Conservation (phyloP, 2,888 invertebrate genomes). For the Pemphredon lugubris region DNA sequence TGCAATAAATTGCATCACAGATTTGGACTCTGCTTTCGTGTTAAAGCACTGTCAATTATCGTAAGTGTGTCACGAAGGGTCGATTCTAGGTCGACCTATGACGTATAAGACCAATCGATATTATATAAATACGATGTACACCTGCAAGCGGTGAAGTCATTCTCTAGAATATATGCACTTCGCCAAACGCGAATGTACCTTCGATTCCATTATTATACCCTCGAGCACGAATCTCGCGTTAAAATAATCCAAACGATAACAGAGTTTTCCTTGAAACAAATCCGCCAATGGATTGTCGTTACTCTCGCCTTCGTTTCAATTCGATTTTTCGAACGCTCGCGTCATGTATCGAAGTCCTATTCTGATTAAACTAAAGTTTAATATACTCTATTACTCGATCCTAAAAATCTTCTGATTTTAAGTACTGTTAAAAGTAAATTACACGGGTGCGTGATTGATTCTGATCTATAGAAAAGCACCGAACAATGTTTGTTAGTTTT, state of each 20-base stretch:
- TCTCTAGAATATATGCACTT: conserved; percentile 54
- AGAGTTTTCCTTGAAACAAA: too few species aligned
- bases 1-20: neutral
- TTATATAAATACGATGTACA: conserved; percentile 66
- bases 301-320: too few species aligned
- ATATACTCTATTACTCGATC: too few species aligned
- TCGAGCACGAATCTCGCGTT: neutral
- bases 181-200: conserved; percentile 39
- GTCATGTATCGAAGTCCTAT: too few species aligned
- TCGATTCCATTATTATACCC: conserved; percentile 44
- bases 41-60: conserved; percentile 26
- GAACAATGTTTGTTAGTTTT: too few species aligned
- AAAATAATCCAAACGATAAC: conserved; percentile 5
- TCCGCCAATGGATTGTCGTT: too few species aligned
- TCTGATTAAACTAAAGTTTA: too few species aligned
- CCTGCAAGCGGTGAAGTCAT: conserved; percentile 66
- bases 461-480: too few species aligned
- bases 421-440: too few species aligned
- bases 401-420: too few species aligned
- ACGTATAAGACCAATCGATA: conserved; percentile 64
- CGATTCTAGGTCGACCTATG: conserved; percentile 66
- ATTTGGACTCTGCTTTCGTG: conserved; percentile 31
- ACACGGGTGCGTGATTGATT: too few species aligned
- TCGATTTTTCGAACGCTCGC: too few species aligned
- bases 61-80: conserved; percentile 63